Evolutionary conservation across 2,113 vertebrate genomes (phyloP), one percentile per base, ranked within the genome.

Genomic region (Psilopogon haemacephalus): DNA sequence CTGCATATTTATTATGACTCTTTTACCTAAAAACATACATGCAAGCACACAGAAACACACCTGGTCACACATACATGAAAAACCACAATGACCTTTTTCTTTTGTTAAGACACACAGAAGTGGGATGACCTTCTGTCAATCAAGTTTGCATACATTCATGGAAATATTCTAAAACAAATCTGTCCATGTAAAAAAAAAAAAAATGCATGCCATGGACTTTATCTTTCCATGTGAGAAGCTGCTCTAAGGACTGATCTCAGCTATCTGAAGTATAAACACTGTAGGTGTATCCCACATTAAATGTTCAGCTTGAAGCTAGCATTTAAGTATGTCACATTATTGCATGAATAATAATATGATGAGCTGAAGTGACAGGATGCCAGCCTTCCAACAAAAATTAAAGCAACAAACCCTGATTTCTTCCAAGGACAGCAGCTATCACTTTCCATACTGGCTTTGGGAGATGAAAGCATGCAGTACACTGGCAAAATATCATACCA

Each of bases 311-410:
- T 94, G 69, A 95, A 95, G 96, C 75, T 81, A 94, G 93, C 88
- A 92, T 94, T 97, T 97, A 95, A 95, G 85, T 64, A 86, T 91
- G 92, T 96, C 95, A 96, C 91, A 95, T 96, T 93, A 94, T 77
- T 95, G 86, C 84, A 89, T 89, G 94, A 81, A 95, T 93, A 95
- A 94, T 83, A 86, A 95, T 76, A 91, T 89, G 94, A 96, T 90
- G 78, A 96, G 78, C 48, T 93, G 81, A 91, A 95, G 92, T 95
- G 90, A 95, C 95, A 96, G 89, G 92, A 91, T 89, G 83, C 71
- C 84, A 93, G 64, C 62, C 95, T 96, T 60, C n/a, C 42, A 92
- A 65, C 55, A 88, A 95, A 95, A 95, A 87, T 94, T 94, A 95
- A 95, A 94, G 95, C 82, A 93, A 86, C 90, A 88, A 93, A 95